Base-by-base conservation (phyloP, 2,888 invertebrate species). In the Cantharis lateralis region DNA sequence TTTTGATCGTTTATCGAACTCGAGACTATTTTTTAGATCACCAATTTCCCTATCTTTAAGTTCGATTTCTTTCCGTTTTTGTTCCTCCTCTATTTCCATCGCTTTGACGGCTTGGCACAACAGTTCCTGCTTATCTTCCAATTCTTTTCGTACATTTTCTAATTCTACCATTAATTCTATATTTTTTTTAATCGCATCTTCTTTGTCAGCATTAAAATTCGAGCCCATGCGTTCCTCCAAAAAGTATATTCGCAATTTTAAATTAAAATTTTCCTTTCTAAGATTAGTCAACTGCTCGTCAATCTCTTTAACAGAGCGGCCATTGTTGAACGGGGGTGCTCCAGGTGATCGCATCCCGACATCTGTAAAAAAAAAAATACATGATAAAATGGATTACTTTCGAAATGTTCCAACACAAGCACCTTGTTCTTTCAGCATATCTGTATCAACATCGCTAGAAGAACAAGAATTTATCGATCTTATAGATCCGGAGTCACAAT, bases 261-360 rank as follows among this genome's bases (percentile, higher is more conserved):
- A 89, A 88, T 96, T 95, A 86, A 98, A 98, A 88, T 98, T 98
- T 87, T 98, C 98, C 87, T 96, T 97, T 81, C 94, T 93, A 79
- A 98, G 89, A 68, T 92, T 91, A 71, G 93, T 92, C 80, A 97
- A 90, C 87, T 97, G 95, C 87, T 97, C 95, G 86, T 97, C 97
- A 85, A 95, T 94, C 82, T 97, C 97, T 84, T 96, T 96, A 90
- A 97, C 94, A 26, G 95, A 95, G 72, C 94, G 90, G 10, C 93
- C 94, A 83, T 86, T 86, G 10, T 87, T 83, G 81, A 84, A 80
- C 9, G n/a, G 48, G 9, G 64, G 64, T 3, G 85, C 84, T 11
- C 84, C 85, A 4, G 87, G 86, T 3, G 87, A 86, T 9, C 85
- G 83, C 72, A 86, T 72, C 20, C 86, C 86, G 82, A 85, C 82